These are phyloP conservation scores for Syngnathoides biaculeatus DNA, from an alignment of 2,113 vertebrate genomes.

Conservation along the genomic window DNA sequence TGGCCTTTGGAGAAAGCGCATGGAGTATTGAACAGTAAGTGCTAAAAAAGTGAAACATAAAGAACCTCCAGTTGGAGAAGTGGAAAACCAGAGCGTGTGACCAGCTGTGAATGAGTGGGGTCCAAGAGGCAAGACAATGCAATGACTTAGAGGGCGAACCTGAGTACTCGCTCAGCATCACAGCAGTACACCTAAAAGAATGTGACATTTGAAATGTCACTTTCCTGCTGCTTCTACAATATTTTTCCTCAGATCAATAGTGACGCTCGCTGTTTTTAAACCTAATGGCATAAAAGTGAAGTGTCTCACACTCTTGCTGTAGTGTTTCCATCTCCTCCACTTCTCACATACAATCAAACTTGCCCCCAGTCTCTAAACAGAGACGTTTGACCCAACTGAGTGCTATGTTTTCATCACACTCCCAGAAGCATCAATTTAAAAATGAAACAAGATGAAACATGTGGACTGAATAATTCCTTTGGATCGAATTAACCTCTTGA, in stretches of 20 bases:
- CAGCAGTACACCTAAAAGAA: conserved; percentile 5
- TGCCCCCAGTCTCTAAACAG: neutral
- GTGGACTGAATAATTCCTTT: neutral
- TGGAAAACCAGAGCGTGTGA: conserved; percentile 37
- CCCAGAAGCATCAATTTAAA: conserved; percentile 11
- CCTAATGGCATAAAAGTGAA: neutral
- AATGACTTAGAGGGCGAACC: conserved; percentile 26
- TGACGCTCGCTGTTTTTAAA: conserved; percentile 8
- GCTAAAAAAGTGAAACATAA: conserved; percentile 25
- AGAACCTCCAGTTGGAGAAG: conserved; percentile 22
- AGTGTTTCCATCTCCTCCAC: neutral
- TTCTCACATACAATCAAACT: neutral
- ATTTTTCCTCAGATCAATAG: conserved; percentile 32
- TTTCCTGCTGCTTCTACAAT: conserved; percentile 34
- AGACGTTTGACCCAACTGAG: conserved; percentile 6
- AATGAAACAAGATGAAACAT: neutral
- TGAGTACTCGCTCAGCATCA: conserved; percentile 29
- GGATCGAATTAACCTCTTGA: conserved; percentile 14
- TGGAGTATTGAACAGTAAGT: conserved; percentile 49
- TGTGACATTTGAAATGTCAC: conserved; percentile 40
- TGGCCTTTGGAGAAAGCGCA: conserved; percentile 37
- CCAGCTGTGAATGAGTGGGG: conserved; percentile 14
- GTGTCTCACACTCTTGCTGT: neutral
- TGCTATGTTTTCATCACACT: neutral
- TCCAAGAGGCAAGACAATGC: conserved; percentile 31